Percentiles rank a stretch among this genome's conserved stretches.
Evolutionary conservation across 2,888 invertebrate species (phyloP).

Genomic region (Bellardia pandia): DNA sequence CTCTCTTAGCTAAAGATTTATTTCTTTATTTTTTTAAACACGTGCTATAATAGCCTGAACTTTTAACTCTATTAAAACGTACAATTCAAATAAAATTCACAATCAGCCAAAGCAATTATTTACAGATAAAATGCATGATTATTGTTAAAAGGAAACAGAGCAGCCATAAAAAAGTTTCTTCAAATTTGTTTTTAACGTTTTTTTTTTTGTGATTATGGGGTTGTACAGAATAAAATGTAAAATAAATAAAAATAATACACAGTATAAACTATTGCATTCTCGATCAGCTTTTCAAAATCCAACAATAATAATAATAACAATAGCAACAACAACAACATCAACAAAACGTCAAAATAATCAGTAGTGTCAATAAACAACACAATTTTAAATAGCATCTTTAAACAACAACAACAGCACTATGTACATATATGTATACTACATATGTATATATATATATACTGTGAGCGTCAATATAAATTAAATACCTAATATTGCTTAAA

Average conservation of each 20-base stretch:
- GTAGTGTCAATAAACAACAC: conserved; percentile 43
- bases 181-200: neutral
- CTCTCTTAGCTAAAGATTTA: no score
- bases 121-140: neutral
- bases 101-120: conserved; percentile 3
- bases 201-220: neutral
- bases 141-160: neutral
- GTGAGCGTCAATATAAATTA: no score
- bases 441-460: neutral
- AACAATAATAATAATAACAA: neutral
- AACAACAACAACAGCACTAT: neutral
- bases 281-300: neutral
- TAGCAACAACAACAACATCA: neutral
- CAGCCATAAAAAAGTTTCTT: neutral
- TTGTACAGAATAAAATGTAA: neutral
- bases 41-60: neutral
- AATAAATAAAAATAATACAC: neutral
- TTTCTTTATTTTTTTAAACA: neutral
- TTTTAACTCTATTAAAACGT: neutral
- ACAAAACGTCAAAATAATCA: conserved; percentile 33
- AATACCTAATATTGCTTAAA: no score
- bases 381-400: conserved; percentile 42
- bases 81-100: conserved; percentile 4
- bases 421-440: neutral
- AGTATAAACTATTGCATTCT: conserved; percentile 15